Conservation (phyloP, 2,113 vertebrate species). For the Rhipidura dahli region DNA sequence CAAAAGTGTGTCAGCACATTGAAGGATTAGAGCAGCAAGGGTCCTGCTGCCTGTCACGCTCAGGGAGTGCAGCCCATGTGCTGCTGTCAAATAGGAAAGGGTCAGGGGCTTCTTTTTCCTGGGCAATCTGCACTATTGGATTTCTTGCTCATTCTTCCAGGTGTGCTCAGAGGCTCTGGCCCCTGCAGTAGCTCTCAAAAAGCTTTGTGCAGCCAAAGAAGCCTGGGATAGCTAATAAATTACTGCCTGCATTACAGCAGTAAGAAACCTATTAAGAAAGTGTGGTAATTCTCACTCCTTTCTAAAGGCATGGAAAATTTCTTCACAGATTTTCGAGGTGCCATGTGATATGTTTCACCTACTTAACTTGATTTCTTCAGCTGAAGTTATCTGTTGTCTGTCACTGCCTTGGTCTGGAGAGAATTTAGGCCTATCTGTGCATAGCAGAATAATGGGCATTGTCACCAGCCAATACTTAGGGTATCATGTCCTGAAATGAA, state of each 20-base stretch:
- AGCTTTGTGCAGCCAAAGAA: not conserved
- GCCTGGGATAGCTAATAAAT: not conserved
- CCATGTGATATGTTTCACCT: not conserved
- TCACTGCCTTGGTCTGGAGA: not conserved
- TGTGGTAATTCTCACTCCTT: not conserved
- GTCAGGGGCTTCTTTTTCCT: not conserved
- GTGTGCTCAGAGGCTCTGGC: not conserved
- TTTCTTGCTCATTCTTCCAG: not conserved
- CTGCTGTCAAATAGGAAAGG: not conserved
- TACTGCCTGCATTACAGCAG: not conserved
- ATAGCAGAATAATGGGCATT: not conserved
- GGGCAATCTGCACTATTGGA: not conserved
- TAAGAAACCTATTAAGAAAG: not conserved
- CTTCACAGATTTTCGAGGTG: not conserved
- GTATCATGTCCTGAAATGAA: not conserved
- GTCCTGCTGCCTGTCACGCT: not conserved
- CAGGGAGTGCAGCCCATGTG: fast-evolving
- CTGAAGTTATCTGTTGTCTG: not conserved
- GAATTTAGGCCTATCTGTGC: not conserved
- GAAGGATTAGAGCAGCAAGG: not conserved
- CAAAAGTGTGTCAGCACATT: not conserved
- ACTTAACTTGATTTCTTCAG: not conserved
- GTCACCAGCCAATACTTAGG: not conserved
- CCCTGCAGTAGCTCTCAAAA: not conserved
- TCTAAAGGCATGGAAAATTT: not conserved